Evolutionary conservation across 2,888 invertebrate genomes (phyloP).

Genomic region (Gandaritis pyraliata): DNA sequence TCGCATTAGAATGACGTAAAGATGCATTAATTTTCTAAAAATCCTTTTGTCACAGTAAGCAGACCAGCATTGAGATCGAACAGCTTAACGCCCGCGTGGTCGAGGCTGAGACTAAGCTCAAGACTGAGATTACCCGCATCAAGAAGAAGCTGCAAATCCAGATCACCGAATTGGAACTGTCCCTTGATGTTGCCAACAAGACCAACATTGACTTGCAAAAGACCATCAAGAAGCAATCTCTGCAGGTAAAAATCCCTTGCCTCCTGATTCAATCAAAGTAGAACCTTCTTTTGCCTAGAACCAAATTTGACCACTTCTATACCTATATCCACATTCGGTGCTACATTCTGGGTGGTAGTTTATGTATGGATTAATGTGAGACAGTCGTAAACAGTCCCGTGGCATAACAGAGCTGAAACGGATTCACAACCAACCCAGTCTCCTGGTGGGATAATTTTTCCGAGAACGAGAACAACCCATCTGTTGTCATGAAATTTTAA

Average conservation of each 20-base stretch:
- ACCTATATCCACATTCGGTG: too few species aligned
- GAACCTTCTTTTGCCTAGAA: too few species aligned
- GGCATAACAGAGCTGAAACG: too few species aligned
- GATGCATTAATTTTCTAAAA: neutral
- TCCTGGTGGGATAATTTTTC: too few species aligned
- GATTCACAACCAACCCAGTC: too few species aligned
- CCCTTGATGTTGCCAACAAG: conserved; percentile 98
- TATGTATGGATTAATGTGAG: too few species aligned
- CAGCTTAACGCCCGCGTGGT: conserved; percentile 97
- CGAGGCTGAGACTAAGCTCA: conserved; percentile 97
- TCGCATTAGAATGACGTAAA: too few species aligned
- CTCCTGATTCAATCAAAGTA: too few species aligned
- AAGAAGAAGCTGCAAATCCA: conserved; percentile 99
- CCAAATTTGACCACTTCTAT: too few species aligned
- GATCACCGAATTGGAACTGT: conserved; percentile 98
- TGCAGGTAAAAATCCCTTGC: conserved; percentile 87
- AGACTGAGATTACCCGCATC: conserved; percentile 97
- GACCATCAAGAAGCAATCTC: conserved; percentile 98
- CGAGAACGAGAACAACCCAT: too few species aligned
- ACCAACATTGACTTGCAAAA: conserved; percentile 98
- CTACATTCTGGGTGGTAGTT: too few species aligned
- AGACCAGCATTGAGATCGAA: conserved; percentile 98
- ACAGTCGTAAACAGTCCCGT: too few species aligned
- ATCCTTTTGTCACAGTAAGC: conserved; percentile 88
- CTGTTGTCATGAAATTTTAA: neutral